phyloP scores from a whole-genome alignment of 2,113 vertebrate genomes.

The Calyptommatus sinebrachiatus region DNA sequence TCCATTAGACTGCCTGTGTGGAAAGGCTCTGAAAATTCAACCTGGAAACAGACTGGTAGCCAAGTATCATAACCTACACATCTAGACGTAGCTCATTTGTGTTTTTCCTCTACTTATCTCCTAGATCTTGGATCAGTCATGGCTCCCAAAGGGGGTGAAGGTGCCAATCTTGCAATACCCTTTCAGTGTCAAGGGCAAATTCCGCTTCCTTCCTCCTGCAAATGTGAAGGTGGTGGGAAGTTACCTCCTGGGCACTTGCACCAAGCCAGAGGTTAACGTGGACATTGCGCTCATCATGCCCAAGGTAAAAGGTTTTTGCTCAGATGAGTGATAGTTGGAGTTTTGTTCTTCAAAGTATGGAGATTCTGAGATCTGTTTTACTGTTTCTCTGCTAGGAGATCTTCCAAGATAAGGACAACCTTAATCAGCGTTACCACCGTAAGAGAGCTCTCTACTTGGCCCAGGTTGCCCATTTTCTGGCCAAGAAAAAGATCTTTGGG shows the following conservation, averaged over 20 bases:
- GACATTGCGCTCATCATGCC: slow-evolving; percentile 90
- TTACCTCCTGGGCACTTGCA: slow-evolving; percentile 89
- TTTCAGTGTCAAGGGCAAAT: slow-evolving; percentile 82
- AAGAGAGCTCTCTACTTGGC: slow-evolving; percentile 92
- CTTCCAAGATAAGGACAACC: slow-evolving; percentile 86
- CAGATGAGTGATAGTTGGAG: no score
- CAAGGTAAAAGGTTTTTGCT: slow-evolving; percentile 68
- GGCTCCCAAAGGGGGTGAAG: slow-evolving; percentile 80
- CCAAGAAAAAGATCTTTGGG: slow-evolving; percentile 75
- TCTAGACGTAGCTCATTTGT: not conserved
- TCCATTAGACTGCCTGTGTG: no score
- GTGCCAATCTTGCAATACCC: slow-evolving; percentile 87
- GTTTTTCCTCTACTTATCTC: accelerated
- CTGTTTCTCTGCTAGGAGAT: slow-evolving; percentile 71
- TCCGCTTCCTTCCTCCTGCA: slow-evolving; percentile 81
- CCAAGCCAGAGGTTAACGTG: slow-evolving; percentile 83
- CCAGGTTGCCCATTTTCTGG: slow-evolving; percentile 80
- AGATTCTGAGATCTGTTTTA: accelerated
- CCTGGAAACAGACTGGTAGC: not conserved
- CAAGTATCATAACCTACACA: no score
- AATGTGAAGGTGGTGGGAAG: slow-evolving; percentile 88
- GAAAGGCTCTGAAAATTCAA: not conserved
- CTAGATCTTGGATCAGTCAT: slow-evolving; percentile 84
- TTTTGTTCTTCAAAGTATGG: no score
- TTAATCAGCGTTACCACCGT: slow-evolving; percentile 94